phyloP scores from a whole-genome alignment of 2,888 invertebrate genomes.

The Parascotia fuliginaria region DNA sequence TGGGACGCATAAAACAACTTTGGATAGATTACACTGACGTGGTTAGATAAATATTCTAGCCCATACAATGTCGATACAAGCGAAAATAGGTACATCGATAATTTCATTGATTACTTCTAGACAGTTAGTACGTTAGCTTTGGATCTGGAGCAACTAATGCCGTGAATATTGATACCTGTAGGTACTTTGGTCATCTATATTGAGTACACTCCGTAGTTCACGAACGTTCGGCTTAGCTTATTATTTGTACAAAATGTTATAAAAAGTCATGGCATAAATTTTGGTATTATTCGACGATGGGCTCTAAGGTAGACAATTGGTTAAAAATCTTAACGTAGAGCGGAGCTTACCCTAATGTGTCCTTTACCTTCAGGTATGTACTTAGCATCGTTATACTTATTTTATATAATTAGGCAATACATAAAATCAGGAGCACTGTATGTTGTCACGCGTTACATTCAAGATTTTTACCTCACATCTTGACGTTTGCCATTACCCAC shows the following conservation, averaged over 20 bases:
- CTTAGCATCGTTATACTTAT: conserved; percentile 13
- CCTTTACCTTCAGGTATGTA: conserved; percentile 14
- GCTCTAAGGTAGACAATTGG: conserved; percentile 31
- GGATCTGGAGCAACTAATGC: conserved; percentile 21
- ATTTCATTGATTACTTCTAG: conserved; percentile 30
- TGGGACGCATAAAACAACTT: conserved; percentile 81
- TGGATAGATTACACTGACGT: conserved; percentile 66
- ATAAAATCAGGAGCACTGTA: conserved; percentile 16
- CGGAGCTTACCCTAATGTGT: conserved; percentile 17
- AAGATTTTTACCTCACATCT: not conserved
- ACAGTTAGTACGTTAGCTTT: conserved; percentile 41
- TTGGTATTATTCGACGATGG: conserved; percentile 53
- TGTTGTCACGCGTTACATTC: not conserved
- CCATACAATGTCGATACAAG: conserved; percentile 41
- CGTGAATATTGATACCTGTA: conserved; percentile 22
- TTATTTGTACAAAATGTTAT: conserved; percentile 69
- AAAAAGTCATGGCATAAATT: conserved; percentile 74
- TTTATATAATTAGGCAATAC: conserved; percentile 24
- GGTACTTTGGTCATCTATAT: conserved; percentile 29
- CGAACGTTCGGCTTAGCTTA: conserved; percentile 32
- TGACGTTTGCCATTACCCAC: not conserved
- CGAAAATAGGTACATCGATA: conserved; percentile 43
- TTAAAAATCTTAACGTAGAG: conserved; percentile 29
- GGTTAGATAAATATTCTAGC: conserved; percentile 27
- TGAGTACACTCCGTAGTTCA: conserved; percentile 15